These are phyloP conservation scores for Anhinga anhinga DNA, from an alignment of 2,113 vertebrate species.

Conservation along the genomic window DNA sequence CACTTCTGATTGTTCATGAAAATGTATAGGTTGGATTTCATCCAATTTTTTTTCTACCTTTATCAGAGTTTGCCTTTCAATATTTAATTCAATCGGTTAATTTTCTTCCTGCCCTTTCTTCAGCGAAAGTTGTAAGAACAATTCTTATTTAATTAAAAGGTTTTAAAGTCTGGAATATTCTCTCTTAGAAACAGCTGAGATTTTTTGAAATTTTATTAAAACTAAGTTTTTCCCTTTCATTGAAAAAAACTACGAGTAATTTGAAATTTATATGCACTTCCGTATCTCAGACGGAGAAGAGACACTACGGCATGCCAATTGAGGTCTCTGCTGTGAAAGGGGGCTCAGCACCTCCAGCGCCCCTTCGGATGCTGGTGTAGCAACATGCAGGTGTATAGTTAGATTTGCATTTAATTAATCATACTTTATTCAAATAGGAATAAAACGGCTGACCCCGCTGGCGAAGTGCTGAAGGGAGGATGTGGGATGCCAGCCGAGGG, in stretches of 20 bases:
- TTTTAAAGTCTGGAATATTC: not conserved
- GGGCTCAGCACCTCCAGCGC: not conserved
- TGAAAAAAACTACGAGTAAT: not conserved
- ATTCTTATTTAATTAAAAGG: not conserved
- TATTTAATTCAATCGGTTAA: not conserved
- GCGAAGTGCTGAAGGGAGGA: not conserved
- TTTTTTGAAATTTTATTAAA: not conserved
- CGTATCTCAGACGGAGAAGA: not conserved
- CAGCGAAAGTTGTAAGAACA: not conserved
- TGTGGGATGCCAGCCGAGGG: not conserved
- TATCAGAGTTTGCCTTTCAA: not conserved
- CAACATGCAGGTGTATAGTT: not conserved
- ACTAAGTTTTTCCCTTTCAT: not conserved
- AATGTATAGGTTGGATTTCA: not conserved
- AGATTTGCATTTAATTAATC: not conserved
- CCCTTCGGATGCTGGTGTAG: not conserved
- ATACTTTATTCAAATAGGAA: not conserved
- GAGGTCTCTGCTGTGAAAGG: not conserved
- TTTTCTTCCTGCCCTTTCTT: not conserved
- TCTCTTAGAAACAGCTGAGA: not conserved
- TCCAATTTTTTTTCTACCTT: not conserved
- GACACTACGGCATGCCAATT: accelerated
- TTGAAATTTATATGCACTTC: not conserved
- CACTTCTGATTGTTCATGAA: not conserved
- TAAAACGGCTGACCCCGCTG: not conserved